These are phyloP conservation scores for Trimorus sp. DNA, from an alignment of 2,888 invertebrate species.

Conservation along the genomic window DNA sequence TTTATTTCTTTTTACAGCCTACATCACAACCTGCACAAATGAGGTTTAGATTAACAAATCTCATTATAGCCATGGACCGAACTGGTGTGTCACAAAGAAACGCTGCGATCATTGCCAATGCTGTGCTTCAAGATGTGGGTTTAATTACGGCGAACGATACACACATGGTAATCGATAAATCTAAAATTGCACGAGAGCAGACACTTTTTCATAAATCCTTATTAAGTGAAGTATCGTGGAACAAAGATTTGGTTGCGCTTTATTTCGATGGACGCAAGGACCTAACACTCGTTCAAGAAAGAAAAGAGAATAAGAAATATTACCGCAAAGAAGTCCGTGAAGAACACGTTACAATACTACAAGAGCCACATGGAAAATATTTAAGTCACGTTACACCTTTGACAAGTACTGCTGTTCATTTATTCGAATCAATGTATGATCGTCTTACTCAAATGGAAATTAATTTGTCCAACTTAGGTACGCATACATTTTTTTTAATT, in stretches of 20 bases:
- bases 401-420: conserved; percentile 14
- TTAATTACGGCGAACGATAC: conserved; percentile 61
- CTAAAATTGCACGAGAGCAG: conserved; percentile 65
- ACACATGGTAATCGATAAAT: conserved; percentile 63
- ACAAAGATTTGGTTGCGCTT: neutral
- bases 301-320: conserved; percentile 31
- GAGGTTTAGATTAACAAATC: conserved; percentile 9
- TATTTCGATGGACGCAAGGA: conserved; percentile 70
- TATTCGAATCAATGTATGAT: conserved; percentile 14
- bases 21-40: neutral
- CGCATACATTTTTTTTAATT: neutral
- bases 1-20: too few species aligned
- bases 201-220: conserved; percentile 35
- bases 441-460: conserved; percentile 1
- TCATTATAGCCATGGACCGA: conserved; percentile 19
- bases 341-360: conserved; percentile 34
- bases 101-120: conserved; percentile 63
- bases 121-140: conserved; percentile 62
- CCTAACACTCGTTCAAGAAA: conserved; percentile 57
- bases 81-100: conserved; percentile 47
- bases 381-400: conserved; percentile 18
- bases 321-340: conserved; percentile 5
- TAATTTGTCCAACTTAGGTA: conserved; percentile 29
- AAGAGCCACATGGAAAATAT: conserved; percentile 31
- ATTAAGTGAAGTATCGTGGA: conserved; percentile 21